phyloP scores from a whole-genome alignment of 1,140 invertebrate genomes.

The Oncopeltus fasciatus region DNA sequence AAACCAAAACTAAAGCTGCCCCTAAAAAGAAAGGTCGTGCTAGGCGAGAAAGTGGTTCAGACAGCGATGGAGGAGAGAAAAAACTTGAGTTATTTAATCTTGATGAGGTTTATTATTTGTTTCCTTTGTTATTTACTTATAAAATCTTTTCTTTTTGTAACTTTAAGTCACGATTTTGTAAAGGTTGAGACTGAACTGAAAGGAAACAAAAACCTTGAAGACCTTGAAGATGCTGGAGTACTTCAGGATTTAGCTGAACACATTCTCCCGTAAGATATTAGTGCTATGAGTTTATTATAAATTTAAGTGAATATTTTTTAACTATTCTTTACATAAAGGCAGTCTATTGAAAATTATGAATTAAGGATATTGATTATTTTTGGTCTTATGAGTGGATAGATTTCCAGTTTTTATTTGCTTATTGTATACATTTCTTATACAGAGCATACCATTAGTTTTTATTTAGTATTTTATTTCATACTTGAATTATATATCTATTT shows the following conservation, averaged over 20 bases:
- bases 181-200: conserved; percentile 46
- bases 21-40: conserved; percentile 32
- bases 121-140: not conserved
- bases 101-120: conserved; percentile 29
- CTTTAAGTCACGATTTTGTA: not conserved
- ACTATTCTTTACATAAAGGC: too few relatives aligned
- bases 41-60: conserved; percentile 37
- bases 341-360: too few relatives aligned
- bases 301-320: too few relatives aligned
- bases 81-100: conserved; percentile 31
- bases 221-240: conserved; percentile 31
- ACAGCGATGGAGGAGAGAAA: conserved; percentile 24
- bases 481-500: too few relatives aligned
- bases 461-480: too few relatives aligned
- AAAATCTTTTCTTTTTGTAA: not conserved
- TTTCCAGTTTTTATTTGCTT: too few relatives aligned
- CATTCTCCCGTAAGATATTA: conserved; percentile 37
- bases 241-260: conserved; percentile 35
- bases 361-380: too few relatives aligned
- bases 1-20: conserved; percentile 84
- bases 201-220: conserved; percentile 35
- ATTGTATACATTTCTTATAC: too few relatives aligned
- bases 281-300: too few relatives aligned
- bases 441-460: too few relatives aligned
- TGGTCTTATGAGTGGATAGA: too few relatives aligned